Evolutionary conservation across 1,140 invertebrate genomes (phyloP), one percentile per base, ranked within the genome.

Genomic region (Apocrypta bakeri): DNA sequence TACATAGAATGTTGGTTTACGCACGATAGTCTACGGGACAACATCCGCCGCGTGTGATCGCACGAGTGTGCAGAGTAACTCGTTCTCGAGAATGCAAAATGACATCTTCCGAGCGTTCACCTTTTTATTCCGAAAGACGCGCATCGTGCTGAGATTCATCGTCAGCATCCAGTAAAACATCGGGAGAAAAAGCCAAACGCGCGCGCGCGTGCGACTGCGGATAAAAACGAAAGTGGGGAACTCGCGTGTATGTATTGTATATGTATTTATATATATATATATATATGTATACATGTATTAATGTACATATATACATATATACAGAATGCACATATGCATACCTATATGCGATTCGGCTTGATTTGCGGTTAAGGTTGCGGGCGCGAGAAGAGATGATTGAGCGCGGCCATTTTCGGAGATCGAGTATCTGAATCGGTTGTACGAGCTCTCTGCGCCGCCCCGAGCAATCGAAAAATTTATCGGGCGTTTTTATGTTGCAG

Each of bases 51-150:
- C n/a, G n/a, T n/a, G 17, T 7, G 17, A 17, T 14, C 48, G 48
- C 48, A n/a, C 21, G 48, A n/a, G 21, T 17, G 33, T 64, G 37
- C 40, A 2, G 40, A 14, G 42, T 31, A 80, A 73, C 79, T 80
- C 79, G 79, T 80, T 80, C 48, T 56, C 48, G 56, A 80, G 79
- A 81, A 81, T 81, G 79, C 79, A 81, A 81, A 74, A 73, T 81
- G 79, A 81, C 42, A 66, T 74, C 33, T 42, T 42, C 56, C 56
- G 71, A 25, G 56, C 25, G 31, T 69, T 14, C 9, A 78, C 37
- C 64, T 42, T 78, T 68, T 68, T 69, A 66, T 25, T 42, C 48
- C 33, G 37, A 78, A 68, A 68, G 40, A 78, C 21, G 37, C 64
- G 33, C 64, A 27, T 7, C 27, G 0, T 37, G 2, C 33, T 37